Base-by-base conservation (phyloP, 92 coral and sea anemone genomes). In the Anthopleura xanthogrammica region DNA sequence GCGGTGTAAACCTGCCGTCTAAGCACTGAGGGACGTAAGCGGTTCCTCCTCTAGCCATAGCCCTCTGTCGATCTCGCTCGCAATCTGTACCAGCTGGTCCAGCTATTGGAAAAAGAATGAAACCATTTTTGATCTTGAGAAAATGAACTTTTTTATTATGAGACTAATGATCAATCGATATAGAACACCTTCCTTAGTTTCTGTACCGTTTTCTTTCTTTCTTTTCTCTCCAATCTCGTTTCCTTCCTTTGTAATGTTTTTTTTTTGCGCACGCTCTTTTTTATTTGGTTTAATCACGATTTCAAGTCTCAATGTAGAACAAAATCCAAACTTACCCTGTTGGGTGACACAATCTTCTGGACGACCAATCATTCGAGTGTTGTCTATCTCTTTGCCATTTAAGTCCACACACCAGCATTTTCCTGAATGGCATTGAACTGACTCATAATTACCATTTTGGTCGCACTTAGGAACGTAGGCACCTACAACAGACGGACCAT, bases 331-430 rank as follows among this genome's bases (percentile, higher is more conserved):
- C 85, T 82, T 82, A 82, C 85, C 23, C 52, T 13, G 78, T 57
- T 72, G 85, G 43, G 58, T 87, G 78, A 52, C 88, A 77, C 97
- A 93, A 78, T 95, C 86, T 6, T 97, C 92, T 19, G 87, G 86
- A 66, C 93, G 90, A 12, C 94, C 92, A 7, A 40, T 76, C 52
- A 73, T 80, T 65, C 95, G 86, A 40, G 98, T 93, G 60, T 84
- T 90, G 40, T 75, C 77, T 68, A 94, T 80, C 75, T 89, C 94
- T 62, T 83, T 90, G 60, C 98, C 98, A 70, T 76, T 76, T 79
- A 52, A 71, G 86, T 96, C 98, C 60, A 94, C 99, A 29, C 99
- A 96, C 99, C 99, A 96, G 76, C 99, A 96, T 14, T 90, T 81
- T 56, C 78, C 82, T 20, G 76, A 77, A 78, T 88, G 87, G 64